Base-by-base conservation (phyloP, 1,140 invertebrate species). In the Drosophila murphyi region DNA sequence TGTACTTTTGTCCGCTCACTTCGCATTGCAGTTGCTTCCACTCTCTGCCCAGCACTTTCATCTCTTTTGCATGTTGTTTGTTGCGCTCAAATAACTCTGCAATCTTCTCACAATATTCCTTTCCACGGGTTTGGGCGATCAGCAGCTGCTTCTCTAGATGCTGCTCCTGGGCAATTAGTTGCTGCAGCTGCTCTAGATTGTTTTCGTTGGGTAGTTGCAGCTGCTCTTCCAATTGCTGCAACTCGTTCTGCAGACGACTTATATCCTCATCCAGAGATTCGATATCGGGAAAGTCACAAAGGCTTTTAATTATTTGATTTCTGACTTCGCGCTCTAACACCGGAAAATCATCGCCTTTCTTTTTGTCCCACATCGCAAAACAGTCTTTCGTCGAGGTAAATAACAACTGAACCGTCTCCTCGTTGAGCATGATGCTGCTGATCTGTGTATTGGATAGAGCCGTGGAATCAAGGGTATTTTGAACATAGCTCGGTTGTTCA, bases 401-500 rank as follows among this genome's bases (percentile, higher is more conserved):
- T 3, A 74, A 7, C 39, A 71, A 39, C 37, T 47, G 59, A 29
- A 52, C 72, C 4, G 57, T 71, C 39, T 75, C 72, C 39, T 75
- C 72, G 34, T 63, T 59, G 5, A 71, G 35, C 7, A 60, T 5
- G 1, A 57, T n/a, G 4, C n/a, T 34, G 34, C 32, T 51, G 4
- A 60, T 8, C 0, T 76, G 78, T 8, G 78, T 73, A 47, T 67
- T 78, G 3, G 80, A 80, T 34, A 80, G 50, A 6, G 34, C 54
- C 29, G 51, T 61, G 2, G 78, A 65, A 10, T 83, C 80, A 3
- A 50, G 51, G 5, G 83, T 77, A 41, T 65, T 74, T 5, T 76
- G 69, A 32, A 85, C n/a, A 34, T 76, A 82, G 31, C 75, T 78
- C 3, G 48, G 50, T 12, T 86, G 82, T 32, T 87, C 80, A n/a